Evolutionary conservation across 2,113 vertebrate genomes (phyloP), one percentile per base, ranked within the genome.

Genomic region (Xiphophorus maculatus): DNA sequence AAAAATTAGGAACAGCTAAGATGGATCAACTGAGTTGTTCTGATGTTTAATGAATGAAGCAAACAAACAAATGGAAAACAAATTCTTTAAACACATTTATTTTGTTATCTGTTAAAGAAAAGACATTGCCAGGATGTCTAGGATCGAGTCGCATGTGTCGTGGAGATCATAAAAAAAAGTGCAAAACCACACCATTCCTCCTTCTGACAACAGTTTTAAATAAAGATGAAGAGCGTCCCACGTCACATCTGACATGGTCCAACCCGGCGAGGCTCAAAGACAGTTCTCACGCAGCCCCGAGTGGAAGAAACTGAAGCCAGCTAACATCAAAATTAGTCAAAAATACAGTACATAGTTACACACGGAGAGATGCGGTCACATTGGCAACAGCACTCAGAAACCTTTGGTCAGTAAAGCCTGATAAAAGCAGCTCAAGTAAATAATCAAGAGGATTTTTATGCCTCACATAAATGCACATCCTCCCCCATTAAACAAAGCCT

Each of bases 131-230:
- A 61, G 91, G 88, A 84, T 92, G 79, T 93, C 87, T 60, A 65
- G 87, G 83, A 93, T 91, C 84, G 86, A 90, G 80, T 94, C 89
- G 91, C 88, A 92, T 87, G 88, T 93, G 87, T 90, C 84, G 81
- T 93, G 90, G 90, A 92, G 91, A 88, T 85, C 51, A n/a, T 58
- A 33, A 90, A 81, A 89, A 92, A 94, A 95, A 95, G 94, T 95
- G 94, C 94, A 95, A 93, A 90, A 90, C 89, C 91, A 90, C 89
- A 90, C 84, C 86, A 83, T 90, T 92, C 88, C 89, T 92, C 90
- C 85, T 88, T 86, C 87, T 91, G 90, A 86, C 91, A 92, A 91
- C 84, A 88, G 73, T 76, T 93, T 93, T 93, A 93, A 95, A 95
- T 94, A 93, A 93, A 92, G 93, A 91, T 91, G 89, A 87, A 91